Conservation (phyloP, 2,797 vertebrate genomes). For the Manis javanica region DNA sequence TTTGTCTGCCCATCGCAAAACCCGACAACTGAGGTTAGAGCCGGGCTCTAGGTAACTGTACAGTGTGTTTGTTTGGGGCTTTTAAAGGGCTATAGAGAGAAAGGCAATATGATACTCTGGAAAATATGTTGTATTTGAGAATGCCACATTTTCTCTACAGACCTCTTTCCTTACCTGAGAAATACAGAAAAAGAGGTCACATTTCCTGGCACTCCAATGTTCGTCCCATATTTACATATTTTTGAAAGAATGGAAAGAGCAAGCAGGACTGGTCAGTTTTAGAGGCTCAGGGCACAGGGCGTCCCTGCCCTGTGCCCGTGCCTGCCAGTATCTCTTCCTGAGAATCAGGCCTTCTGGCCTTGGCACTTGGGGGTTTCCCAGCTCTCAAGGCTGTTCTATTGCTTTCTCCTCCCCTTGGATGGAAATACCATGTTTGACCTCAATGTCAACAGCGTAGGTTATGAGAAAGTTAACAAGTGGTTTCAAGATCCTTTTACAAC, state of each 20-base stretch:
- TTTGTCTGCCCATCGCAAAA: not conserved
- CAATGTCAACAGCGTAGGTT: slow-evolving; percentile 62
- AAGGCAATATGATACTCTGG: not conserved
- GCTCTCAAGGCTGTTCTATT: not conserved
- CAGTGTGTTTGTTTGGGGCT: not conserved
- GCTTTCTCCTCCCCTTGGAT: not conserved
- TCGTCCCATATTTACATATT: not conserved
- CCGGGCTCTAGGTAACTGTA: not conserved
- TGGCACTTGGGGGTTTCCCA: not conserved
- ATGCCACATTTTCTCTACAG: not conserved
- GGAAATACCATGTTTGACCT: slow-evolving; percentile 50
- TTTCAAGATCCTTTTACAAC: slow-evolving; percentile 22
- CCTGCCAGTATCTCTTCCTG: not conserved
- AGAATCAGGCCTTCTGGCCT: not conserved
- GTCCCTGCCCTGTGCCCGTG: not conserved
- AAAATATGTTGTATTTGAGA: not conserved
- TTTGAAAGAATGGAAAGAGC: not conserved
- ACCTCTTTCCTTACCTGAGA: not conserved
- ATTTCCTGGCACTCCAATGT: not conserved
- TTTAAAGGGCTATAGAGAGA: not conserved
- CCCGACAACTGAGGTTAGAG: not conserved
- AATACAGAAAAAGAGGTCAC: not conserved
- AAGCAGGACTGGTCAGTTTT: not conserved
- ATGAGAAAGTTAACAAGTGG: slow-evolving; percentile 75
- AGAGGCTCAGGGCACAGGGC: not conserved